Percentiles rank a stretch among this genome's conserved stretches.
These are phyloP conservation scores for Philypnodon macrostomus DNA, from an alignment of 2,797 vertebrate species.

Conservation along the genomic window DNA sequence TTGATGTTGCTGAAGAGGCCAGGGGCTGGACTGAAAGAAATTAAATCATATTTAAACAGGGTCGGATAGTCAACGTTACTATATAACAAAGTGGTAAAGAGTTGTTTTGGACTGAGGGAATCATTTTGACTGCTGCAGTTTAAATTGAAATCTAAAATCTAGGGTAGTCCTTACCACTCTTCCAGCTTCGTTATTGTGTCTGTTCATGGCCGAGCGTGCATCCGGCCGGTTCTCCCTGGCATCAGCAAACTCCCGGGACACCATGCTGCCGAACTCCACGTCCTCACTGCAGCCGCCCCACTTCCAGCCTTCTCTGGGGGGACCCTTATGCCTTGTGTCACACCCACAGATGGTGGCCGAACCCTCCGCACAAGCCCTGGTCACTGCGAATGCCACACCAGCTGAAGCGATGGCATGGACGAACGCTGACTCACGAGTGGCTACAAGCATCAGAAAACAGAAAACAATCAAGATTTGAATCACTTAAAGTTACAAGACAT, in stretches of 20 bases:
- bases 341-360: constrained; percentile 92
- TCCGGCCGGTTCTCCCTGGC: constrained; percentile 94
- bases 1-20: too few species aligned
- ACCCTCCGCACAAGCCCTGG: constrained; percentile 94
- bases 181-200: constrained; percentile 97
- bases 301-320: constrained; percentile 94
- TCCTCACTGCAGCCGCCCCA: constrained; percentile 99
- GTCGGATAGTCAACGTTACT: too few species aligned
- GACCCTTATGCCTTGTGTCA: constrained; percentile 89
- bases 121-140: background rate
- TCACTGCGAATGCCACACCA: constrained; percentile 93
- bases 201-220: constrained; percentile 96
- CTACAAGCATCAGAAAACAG: constrained; percentile 61
- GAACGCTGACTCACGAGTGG: constrained; percentile 93
- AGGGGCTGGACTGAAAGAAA: too few species aligned
- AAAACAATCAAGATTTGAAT: background rate
- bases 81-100: too few species aligned
- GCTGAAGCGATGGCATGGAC: constrained; percentile 96
- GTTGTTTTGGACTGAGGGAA: too few species aligned
- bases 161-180: constrained; percentile 76
- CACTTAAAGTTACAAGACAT: too few species aligned
- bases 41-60: too few species aligned
- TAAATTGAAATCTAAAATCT: background rate
- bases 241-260: constrained; percentile 94
- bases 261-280: constrained; percentile 94